Percentiles rank a stretch among this genome's conserved stretches.
Evolutionary conservation across 2,888 invertebrate genomes (phyloP).

Genomic region (Drosophila macrospina): DNA sequence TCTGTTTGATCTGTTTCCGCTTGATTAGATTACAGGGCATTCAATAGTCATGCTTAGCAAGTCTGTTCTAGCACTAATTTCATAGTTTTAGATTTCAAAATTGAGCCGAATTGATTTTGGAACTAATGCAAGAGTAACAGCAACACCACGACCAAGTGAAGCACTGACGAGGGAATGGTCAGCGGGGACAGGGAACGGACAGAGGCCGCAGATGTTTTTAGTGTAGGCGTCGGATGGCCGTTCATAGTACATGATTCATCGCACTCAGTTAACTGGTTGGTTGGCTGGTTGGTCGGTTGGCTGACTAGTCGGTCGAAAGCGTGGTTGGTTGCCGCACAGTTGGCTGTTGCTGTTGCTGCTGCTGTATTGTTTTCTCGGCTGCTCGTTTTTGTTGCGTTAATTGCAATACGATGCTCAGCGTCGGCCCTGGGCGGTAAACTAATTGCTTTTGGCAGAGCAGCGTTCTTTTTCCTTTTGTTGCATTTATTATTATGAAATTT

Average conservation of each 20-base stretch:
- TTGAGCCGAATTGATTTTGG: constrained; percentile 35
- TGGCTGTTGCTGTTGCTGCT: constrained; percentile 15
- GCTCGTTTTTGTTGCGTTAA: constrained; percentile 67
- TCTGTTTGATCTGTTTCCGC: too few relatives aligned
- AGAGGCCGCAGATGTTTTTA: constrained; percentile 24
- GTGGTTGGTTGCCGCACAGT: constrained; percentile 9
- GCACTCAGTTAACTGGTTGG: constrained; percentile 60
- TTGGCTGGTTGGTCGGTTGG: constrained; percentile 47
- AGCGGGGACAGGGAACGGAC: background rate
- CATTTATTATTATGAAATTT: constrained; percentile 58
- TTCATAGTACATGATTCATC: constrained; percentile 66
- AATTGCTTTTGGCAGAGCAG: constrained; percentile 72
- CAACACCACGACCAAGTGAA: constrained; percentile 6
- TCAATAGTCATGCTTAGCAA: background rate
- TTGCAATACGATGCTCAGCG: constrained; percentile 74
- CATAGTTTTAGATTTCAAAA: constrained; percentile 10
- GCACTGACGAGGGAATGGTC: background rate
- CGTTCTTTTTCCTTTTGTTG: constrained; percentile 37
- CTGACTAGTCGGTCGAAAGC: constrained; percentile 37
- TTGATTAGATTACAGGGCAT: background rate
- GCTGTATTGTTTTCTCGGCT: constrained; percentile 63
- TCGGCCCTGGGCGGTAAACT: constrained; percentile 66
- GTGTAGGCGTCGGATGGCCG: constrained; percentile 34
- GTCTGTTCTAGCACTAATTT: background rate
- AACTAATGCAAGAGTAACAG: constrained; percentile 23